A percentile compares a stretch with the other conserved stretches of the same genome.
These are phyloP conservation scores for Bubo blakistoni DNA, from an alignment of 2,113 vertebrate genomes.

Conservation along the genomic window DNA sequence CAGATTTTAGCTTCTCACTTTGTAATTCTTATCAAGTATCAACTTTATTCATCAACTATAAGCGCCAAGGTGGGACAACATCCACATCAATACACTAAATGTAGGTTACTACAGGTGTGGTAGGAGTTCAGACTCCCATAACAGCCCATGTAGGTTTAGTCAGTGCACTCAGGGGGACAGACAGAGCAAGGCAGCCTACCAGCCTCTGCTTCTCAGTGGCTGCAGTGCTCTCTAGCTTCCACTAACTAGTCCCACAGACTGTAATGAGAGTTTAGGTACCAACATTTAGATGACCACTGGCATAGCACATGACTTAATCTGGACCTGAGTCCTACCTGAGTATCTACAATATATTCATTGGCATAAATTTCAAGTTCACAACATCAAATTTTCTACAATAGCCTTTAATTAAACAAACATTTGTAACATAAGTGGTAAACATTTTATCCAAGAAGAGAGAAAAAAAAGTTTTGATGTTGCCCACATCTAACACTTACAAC, in stretches of 20 bases:
- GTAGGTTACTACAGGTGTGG: background rate
- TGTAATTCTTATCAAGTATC: background rate
- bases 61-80: background rate
- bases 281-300: background rate
- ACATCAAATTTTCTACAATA: background rate
- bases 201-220: background rate
- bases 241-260: rapidly evolving
- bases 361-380: background rate
- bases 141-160: background rate
- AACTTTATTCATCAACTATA: background rate
- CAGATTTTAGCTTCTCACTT: background rate
- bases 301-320: background rate
- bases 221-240: background rate
- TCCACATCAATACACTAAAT: background rate
- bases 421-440: background rate
- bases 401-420: background rate
- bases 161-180: background rate
- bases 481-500: background rate
- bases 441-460: background rate
- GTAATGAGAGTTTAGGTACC: background rate
- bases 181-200: background rate
- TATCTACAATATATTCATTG: background rate
- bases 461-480: background rate
- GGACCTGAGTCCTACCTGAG: background rate
- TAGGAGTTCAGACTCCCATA: background rate